Conservation (phyloP, 2,113 vertebrate species). For the Urocitellus parryii region DNA sequence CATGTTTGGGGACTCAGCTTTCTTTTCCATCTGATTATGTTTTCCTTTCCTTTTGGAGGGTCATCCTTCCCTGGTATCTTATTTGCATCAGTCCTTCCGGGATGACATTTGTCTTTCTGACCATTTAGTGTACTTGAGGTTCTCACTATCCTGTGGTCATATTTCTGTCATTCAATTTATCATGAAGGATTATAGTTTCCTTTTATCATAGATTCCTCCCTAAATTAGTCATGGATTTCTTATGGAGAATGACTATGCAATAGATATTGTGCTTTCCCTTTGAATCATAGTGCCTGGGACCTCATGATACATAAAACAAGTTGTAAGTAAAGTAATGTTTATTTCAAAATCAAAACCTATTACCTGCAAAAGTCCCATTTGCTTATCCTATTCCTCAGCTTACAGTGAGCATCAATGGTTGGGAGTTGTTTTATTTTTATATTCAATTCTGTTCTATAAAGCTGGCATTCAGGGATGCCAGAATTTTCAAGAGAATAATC, state of each 20-base stretch:
- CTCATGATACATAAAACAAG: neutral
- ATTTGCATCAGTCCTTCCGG: neutral
- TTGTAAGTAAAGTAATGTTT: neutral
- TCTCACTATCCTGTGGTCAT: neutral
- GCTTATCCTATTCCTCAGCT: neutral
- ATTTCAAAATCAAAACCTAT: neutral
- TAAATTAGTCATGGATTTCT: neutral
- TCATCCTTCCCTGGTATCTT: neutral
- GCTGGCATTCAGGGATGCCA: neutral
- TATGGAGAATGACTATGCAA: neutral
- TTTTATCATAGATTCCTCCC: neutral
- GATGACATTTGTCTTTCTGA: neutral
- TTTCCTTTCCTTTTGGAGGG: neutral
- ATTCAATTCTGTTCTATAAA: neutral
- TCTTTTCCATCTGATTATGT: neutral
- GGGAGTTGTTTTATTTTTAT: constrained; percentile 51
- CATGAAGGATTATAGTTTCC: neutral
- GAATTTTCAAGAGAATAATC: constrained; percentile 60
- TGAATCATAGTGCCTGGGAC: neutral
- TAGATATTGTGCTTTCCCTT: neutral
- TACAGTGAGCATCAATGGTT: neutral
- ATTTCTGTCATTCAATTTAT: neutral
- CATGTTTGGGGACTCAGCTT: neutral
- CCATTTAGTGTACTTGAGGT: neutral
- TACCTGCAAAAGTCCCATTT: neutral